Evolutionary conservation across 2,113 vertebrate genomes (phyloP), one percentile per base, ranked within the genome.

Genomic region (Sinocyclocheilus anshuiensis): DNA sequence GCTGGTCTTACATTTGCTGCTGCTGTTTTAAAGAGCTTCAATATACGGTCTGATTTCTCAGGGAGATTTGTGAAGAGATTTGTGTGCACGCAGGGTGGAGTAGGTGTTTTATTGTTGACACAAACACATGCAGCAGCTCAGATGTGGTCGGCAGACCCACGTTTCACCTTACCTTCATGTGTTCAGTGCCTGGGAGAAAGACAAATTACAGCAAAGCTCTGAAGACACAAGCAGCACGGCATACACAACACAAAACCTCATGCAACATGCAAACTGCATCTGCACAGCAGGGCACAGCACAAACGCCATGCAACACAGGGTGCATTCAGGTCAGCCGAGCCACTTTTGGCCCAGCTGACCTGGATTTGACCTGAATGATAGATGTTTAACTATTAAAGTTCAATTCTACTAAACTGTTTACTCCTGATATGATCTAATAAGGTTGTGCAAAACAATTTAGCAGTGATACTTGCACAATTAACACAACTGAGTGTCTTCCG

Each of bases 121-220:
- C 89, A 77, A 91, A 86, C 72, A 89, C 92, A 93, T 92, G 92
- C 93, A 94, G 86, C 90, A 33, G 88, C 81, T 76, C 71, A 80
- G 81, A 79, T 86, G 81, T 81, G 87, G 91, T 85, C 91, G 91
- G 81, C 89, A 89, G 91, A 90, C 91, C 86, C 84, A 78, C 10
- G 65, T 50, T 85, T 88, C 74, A 87, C 89, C 94, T 95, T 94
- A 95, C 94, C 94, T 94, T 89, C 39, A 75, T 84, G 83, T 59
- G 82, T 88, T 94, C 93, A 65, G 91, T 87, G 88, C 93, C 94
- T 95, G 93, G 86, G 89, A 93, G 88, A 92, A 75, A 93, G 87
- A 92, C 61, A 89, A 90, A 91, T 93, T 91, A 92, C 84, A 93
- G 92, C 86, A 92, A 88, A 93, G 29, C 16, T 72, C 87, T 80